Percentiles rank a stretch among this genome's conserved stretches.
Conservation (phyloP, 2,113 vertebrate genomes). For the Crypturellus undulatus region DNA sequence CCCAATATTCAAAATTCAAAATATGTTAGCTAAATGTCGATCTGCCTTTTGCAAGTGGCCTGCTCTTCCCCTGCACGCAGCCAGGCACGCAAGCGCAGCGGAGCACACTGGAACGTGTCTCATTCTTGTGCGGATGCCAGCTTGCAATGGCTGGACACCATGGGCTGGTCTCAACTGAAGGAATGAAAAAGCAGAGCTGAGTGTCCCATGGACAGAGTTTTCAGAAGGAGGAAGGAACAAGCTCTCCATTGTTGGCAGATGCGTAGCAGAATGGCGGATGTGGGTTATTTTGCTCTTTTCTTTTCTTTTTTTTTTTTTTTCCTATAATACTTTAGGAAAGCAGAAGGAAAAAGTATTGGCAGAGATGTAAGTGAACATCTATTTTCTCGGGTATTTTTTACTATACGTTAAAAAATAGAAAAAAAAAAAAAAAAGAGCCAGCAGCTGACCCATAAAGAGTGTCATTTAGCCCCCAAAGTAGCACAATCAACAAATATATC, state of each 20-base stretch:
- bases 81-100: not conserved
- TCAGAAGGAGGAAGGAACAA: slow-evolving; percentile 24
- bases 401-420: not conserved
- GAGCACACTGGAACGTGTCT: not conserved
- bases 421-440: not conserved
- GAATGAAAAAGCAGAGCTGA: not conserved
- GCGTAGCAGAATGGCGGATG: not conserved
- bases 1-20: not conserved
- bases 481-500: not conserved
- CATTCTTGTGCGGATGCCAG: slow-evolving; percentile 15
- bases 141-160: not conserved
- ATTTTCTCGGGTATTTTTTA: not conserved
- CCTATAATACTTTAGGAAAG: not conserved
- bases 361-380: not conserved
- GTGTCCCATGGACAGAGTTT: not conserved
- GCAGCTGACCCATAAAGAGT: not conserved
- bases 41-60: not conserved
- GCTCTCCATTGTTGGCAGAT: not conserved
- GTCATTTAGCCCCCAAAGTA: not conserved
- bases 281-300: not conserved
- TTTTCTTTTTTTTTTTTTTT: not conserved
- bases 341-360: not conserved
- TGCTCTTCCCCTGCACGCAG: not conserved
- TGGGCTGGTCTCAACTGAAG: not conserved
- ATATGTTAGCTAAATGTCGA: not conserved